Percentiles rank a stretch among this genome's conserved stretches.
These are phyloP conservation scores for Typhlichthys subterraneus DNA, from an alignment of 2,797 vertebrate species.

Conservation along the genomic window DNA sequence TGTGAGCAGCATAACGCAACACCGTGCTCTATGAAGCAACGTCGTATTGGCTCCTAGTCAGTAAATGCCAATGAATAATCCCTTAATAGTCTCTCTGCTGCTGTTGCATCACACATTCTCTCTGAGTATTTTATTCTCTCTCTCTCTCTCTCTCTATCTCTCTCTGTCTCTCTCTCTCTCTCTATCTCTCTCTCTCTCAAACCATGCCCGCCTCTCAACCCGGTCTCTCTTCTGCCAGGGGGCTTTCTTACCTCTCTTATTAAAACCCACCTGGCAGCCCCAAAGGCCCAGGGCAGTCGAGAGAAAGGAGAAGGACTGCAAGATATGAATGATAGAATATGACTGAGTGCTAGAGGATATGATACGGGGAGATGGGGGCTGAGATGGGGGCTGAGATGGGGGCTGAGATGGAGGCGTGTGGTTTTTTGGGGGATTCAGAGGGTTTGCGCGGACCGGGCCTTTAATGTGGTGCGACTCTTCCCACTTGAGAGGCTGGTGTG, in stretches of 20 bases:
- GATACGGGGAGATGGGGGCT: slow-evolving; percentile 66
- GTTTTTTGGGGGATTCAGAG: slow-evolving; percentile 57
- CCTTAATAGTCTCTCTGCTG: background rate
- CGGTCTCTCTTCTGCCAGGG: slow-evolving; percentile 24
- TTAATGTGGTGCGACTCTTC: slow-evolving; percentile 77
- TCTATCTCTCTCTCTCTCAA: slow-evolving; percentile 6
- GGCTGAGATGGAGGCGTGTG: slow-evolving; percentile 32
- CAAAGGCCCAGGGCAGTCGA: slow-evolving; percentile 18
- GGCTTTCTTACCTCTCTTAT: slow-evolving; percentile 15
- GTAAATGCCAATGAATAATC: slow-evolving; percentile 24
- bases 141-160: slow-evolving; percentile 6
- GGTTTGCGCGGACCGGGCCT: slow-evolving; percentile 54
- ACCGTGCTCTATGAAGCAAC: slow-evolving; percentile 37
- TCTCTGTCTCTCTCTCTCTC: slow-evolving; percentile 7
- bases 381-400: slow-evolving; percentile 24
- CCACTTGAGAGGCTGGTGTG: slow-evolving; percentile 78
- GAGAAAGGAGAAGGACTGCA: slow-evolving; percentile 31
- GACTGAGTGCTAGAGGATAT: slow-evolving; percentile 65
- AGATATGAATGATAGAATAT: slow-evolving; percentile 68
- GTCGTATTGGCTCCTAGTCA: slow-evolving; percentile 32
- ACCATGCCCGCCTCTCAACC: background rate
- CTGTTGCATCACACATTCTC: slow-evolving; percentile 12
- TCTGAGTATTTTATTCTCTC: background rate
- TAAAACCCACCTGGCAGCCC: slow-evolving; percentile 18
- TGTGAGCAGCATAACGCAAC: slow-evolving; percentile 38